Conservation (phyloP, 2,797 vertebrate genomes). For the Centroberyx gerrardi region DNA sequence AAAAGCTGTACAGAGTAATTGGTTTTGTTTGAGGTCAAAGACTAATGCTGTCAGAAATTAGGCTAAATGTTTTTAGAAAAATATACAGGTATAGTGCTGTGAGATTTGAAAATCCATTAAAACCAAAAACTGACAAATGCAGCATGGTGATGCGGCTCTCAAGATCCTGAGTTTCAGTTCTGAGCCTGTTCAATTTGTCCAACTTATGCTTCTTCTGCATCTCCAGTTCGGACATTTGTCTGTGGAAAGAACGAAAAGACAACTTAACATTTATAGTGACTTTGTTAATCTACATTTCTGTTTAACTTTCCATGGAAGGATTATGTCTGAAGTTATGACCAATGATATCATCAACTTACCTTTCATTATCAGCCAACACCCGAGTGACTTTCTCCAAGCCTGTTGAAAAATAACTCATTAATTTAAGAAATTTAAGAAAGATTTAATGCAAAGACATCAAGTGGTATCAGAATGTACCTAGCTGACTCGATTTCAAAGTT, state of each 20-base stretch:
- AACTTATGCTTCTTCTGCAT: constrained; percentile 67
- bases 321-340: neutral
- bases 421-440: neutral
- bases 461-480: constrained; percentile 61
- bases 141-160: constrained; percentile 60
- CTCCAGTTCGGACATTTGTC: constrained; percentile 75
- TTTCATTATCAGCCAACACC: constrained; percentile 64
- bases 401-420: constrained; percentile 40
- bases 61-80: neutral
- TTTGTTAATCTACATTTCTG: neutral
- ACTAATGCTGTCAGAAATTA: neutral
- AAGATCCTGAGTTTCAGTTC: constrained; percentile 69
- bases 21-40: no score
- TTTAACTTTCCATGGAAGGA: neutral
- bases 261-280: neutral
- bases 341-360: constrained; percentile 59
- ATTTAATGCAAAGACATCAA: neutral
- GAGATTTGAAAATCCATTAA: neutral
- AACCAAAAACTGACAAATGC: constrained; percentile 65
- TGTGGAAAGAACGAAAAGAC: constrained; percentile 47
- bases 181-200: constrained; percentile 67
- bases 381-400: constrained; percentile 72
- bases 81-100: no score
- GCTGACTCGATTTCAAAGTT: constrained; percentile 70
- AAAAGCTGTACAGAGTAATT: neutral